These are phyloP conservation scores for Eulemur rubriventer DNA, from an alignment of 2,797 vertebrate species.

Conservation along the genomic window DNA sequence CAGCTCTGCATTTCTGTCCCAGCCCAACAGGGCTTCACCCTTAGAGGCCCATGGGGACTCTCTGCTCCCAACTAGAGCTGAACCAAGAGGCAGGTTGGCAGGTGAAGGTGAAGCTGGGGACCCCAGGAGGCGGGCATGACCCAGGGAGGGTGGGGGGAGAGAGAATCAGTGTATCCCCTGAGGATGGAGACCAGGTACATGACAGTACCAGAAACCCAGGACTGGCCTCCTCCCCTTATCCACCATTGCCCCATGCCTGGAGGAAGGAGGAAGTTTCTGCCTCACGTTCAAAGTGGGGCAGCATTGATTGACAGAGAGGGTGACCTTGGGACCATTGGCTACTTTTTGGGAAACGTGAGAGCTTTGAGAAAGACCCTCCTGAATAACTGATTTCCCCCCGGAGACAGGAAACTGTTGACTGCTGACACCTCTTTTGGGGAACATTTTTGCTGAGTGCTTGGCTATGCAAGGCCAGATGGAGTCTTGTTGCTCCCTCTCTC, in stretches of 20 bases:
- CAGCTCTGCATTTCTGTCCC: conserved; percentile 53
- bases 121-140: conserved; percentile 64
- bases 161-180: background rate
- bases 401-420: background rate
- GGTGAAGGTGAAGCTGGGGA: conserved; percentile 36
- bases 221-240: background rate
- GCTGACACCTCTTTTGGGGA: background rate
- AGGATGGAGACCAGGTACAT: background rate
- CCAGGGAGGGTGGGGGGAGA: background rate
- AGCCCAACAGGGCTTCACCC: conserved; percentile 61
- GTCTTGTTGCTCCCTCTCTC: background rate
- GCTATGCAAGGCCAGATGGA: conserved; percentile 17
- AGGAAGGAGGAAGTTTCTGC: background rate
- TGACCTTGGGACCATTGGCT: background rate
- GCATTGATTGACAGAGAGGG: background rate
- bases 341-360: background rate
- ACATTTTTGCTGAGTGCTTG: conserved; percentile 31
- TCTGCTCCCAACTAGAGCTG: conserved; percentile 80
- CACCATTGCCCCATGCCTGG: background rate
- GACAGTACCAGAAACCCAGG: background rate
- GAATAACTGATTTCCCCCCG: background rate
- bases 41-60: conserved; percentile 67
- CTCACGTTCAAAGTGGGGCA: background rate
- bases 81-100: conserved; percentile 68
- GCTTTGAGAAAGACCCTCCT: background rate